Conservation (phyloP, 1,140 invertebrate genomes). For the Berghia stephanieae region DNA sequence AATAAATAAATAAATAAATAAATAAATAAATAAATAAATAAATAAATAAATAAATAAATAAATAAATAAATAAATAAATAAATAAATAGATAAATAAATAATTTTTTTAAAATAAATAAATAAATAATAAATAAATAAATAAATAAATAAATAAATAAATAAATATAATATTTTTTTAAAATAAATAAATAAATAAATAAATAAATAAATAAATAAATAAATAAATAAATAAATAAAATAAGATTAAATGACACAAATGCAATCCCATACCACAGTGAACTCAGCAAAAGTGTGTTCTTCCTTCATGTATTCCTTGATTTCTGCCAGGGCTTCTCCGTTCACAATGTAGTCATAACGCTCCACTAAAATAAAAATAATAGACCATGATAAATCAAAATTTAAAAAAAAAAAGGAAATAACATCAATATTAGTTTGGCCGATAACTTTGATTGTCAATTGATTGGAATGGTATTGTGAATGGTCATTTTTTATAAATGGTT, state of each 20-base stretch:
- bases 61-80: too few relatives aligned
- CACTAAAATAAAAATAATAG: constrained; percentile 41
- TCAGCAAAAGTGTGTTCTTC: constrained; percentile 65
- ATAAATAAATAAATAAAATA: not conserved
- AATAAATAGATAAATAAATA: too few relatives aligned
- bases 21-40: too few relatives aligned
- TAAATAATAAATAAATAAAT: not conserved
- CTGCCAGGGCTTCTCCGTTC: constrained; percentile 59
- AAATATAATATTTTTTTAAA: not conserved
- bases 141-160: not conserved
- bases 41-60: too few relatives aligned
- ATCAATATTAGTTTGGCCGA: not conserved
- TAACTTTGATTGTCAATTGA: not conserved
- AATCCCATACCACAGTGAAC: constrained; percentile 58
- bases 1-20: too few relatives aligned
- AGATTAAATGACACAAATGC: too few relatives aligned
- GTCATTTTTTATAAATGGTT: not conserved
- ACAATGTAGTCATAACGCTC: constrained; percentile 65
- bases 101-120: too few relatives aligned
- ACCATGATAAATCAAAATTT: not conserved
- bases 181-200: too few relatives aligned
- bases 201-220: too few relatives aligned
- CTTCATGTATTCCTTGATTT: constrained; percentile 62
- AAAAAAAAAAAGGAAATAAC: not conserved
- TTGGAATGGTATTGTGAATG: not conserved